Percentiles rank a stretch among this genome's conserved stretches.
Conservation (phyloP, 2,113 vertebrate genomes). For the Salminus brasiliensis region DNA sequence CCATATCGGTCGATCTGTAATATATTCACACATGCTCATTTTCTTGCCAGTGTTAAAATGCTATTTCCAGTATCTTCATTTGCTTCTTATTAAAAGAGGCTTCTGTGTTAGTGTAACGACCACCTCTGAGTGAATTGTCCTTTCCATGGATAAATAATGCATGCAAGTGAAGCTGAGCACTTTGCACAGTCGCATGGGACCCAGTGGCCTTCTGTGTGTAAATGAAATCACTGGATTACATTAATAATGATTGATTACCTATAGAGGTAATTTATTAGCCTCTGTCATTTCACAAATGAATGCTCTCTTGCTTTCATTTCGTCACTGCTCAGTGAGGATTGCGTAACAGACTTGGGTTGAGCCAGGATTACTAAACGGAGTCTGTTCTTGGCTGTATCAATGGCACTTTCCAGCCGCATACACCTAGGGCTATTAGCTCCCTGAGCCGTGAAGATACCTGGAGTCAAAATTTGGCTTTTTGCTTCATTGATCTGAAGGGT, state of each 20-base stretch:
- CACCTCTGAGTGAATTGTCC: conserved; percentile 20
- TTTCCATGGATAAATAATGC: conserved; percentile 35
- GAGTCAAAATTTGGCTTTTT: conserved; percentile 45
- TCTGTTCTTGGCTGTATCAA: conserved; percentile 28
- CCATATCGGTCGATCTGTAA: no score
- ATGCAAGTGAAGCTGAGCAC: conserved; percentile 28
- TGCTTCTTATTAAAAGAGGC: conserved; percentile 15
- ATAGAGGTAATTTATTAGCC: conserved; percentile 53
- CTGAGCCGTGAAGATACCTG: conserved; percentile 32
- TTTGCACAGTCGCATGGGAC: conserved; percentile 23
- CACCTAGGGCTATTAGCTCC: conserved; percentile 37
- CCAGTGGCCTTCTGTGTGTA: conserved; percentile 40
- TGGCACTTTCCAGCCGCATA: conserved; percentile 27
- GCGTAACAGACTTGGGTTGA: conserved; percentile 23
- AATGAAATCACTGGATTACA: conserved; percentile 47
- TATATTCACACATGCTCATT: conserved; percentile 23
- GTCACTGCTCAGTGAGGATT: conserved; percentile 45
- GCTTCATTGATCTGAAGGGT: conserved; percentile 48
- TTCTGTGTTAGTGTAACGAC: conserved; percentile 29
- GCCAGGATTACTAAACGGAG: conserved; percentile 14
- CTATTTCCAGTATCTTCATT: conserved; percentile 26
- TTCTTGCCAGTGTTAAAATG: conserved; percentile 15
- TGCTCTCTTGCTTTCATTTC: conserved; percentile 22
- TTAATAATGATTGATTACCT: conserved; percentile 59
- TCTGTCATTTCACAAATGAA: conserved; percentile 62